Evolutionary conservation across 2,113 vertebrate species (phyloP).

Genomic region (Colistium nudipinnis): DNA sequence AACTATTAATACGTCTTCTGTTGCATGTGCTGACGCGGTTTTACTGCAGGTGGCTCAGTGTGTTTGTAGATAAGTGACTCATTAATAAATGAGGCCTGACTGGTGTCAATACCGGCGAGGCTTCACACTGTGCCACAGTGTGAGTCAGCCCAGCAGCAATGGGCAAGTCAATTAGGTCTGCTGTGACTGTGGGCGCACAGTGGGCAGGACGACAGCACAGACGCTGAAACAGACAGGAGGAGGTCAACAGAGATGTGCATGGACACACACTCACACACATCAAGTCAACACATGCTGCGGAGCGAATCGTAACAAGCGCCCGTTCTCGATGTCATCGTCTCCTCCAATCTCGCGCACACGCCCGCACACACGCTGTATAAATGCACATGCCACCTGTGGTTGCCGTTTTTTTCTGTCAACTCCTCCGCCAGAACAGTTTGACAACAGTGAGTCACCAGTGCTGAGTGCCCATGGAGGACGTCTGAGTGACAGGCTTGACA

Average conservation of each 20-base stretch:
- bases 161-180: constrained; percentile 56
- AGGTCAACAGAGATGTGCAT: constrained; percentile 27
- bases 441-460: constrained; percentile 62
- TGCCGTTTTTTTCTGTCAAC: constrained; percentile 63
- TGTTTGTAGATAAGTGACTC: constrained; percentile 53
- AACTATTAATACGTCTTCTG: not conserved
- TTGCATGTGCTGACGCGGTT: constrained; percentile 8
- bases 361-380: not conserved
- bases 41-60: constrained; percentile 23
- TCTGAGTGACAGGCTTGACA: constrained; percentile 60
- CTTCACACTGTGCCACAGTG: constrained; percentile 43
- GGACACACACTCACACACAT: constrained; percentile 39
- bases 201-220: constrained; percentile 46
- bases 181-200: constrained; percentile 46
- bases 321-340: not conserved
- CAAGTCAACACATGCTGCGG: constrained; percentile 22
- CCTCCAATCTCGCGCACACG: not conserved
- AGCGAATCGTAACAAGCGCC: constrained; percentile 4
- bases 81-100: constrained; percentile 53
- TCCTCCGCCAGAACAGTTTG: constrained; percentile 57
- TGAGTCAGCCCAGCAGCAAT: constrained; percentile 64
- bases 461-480: constrained; percentile 36
- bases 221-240: constrained; percentile 27
- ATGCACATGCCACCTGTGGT: constrained; percentile 7
- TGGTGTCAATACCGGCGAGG: constrained; percentile 46